Base-by-base conservation (phyloP, 2,888 invertebrate genomes). In the Drosophila greeni region DNA sequence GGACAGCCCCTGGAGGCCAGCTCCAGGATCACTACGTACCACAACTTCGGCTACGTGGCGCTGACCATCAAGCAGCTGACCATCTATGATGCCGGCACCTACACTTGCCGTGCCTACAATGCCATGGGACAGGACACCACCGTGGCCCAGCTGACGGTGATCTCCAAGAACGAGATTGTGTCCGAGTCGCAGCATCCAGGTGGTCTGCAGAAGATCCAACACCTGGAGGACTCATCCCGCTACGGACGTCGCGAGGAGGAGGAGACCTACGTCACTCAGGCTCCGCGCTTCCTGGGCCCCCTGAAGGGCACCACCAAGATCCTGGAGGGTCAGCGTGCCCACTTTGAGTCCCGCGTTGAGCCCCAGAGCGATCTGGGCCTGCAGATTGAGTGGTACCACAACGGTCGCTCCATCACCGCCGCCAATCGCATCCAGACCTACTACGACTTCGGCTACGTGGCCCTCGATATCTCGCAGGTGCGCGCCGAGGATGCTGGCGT, bases 381-480 rank as follows among this genome's bases (percentile, higher is more conserved):
- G 94, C 92, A 92, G 85, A 94, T 97, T 69, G 98, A 98, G 90
- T 99, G 99, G 99, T 97, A 96, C 87, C 96, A 96, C 85, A 98
- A 99, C 89, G 98, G 97, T 55, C 94, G 95, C 86, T 93, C 96
- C 68, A 94, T 99, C 65, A 94, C 94, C 86, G 93, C 93, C 66
- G 96, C 96, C 36, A 96, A 95, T 85, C 93, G 98, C 76, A 98
- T 97, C 86, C 97, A 97, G 89, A 96, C 95, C 9, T 95, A 96
- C 87, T 95, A 97, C 83, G 98, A 99, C 89, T 98, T 99, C 89
- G 98, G 98, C 64, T 98, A 97, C 86, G 97, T 98, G 20, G 97
- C 98, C 34, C 91, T 99, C 73, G 98, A 99, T 85, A 97, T 99
- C 79, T 91, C 96, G 64, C 96, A 95, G 88, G 97, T 97, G 18